Percentiles rank a stretch among this genome's conserved stretches.
These are phyloP conservation scores for Sinocyclocheilus rhinocerous DNA, from an alignment of 2,113 vertebrate genomes.

Conservation along the genomic window DNA sequence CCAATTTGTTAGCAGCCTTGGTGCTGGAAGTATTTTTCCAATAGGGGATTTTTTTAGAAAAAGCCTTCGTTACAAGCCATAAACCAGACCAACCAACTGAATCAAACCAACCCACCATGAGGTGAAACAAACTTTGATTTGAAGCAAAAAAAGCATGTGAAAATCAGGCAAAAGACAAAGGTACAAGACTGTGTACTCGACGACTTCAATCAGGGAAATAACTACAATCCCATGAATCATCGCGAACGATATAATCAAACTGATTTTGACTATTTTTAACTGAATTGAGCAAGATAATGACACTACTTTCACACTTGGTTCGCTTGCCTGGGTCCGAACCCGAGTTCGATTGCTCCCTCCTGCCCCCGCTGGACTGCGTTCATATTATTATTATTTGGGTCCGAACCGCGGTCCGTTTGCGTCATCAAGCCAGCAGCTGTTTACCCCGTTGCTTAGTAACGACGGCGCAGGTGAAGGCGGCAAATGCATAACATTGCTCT, in stretches of 20 bases:
- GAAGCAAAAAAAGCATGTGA: neutral
- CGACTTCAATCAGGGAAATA: neutral
- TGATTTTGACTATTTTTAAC: neutral
- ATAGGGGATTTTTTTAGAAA: no score
- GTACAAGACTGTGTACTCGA: neutral
- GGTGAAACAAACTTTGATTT: neutral
- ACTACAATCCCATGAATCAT: neutral
- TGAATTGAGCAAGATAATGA: neutral
- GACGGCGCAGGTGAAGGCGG: no score
- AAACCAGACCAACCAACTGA: neutral
- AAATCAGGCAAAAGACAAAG: neutral
- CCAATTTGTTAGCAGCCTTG: neutral
- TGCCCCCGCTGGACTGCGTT: no score
- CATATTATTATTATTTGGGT: no score
- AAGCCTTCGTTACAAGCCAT: neutral
- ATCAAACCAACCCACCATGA: no score
- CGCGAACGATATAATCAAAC: neutral
- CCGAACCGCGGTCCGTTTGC: no score
- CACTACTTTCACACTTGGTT: no score
- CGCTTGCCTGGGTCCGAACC: no score
- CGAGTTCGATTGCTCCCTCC: no score
- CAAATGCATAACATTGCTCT: no score
- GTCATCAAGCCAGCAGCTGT: no score
- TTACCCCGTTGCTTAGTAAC: no score
- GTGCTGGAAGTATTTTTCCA: neutral